Percentiles rank a stretch among this genome's conserved stretches.
Evolutionary conservation across 2,888 invertebrate species (phyloP).

Genomic region (Campaea margaritaria): DNA sequence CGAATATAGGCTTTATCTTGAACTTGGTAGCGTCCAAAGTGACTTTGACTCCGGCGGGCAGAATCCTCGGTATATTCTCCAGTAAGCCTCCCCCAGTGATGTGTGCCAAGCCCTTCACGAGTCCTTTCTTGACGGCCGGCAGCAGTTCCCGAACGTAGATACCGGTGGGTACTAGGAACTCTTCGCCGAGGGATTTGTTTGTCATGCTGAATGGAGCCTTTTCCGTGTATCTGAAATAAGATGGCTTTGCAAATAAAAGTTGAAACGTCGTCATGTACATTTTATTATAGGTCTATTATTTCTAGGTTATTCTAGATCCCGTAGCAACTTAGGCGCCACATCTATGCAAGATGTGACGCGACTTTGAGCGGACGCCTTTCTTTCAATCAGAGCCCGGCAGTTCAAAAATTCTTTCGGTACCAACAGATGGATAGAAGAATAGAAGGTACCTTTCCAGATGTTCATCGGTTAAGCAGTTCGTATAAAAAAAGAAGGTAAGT

Average conservation of each 20-base stretch:
- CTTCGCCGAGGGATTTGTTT: slow-evolving; percentile 87
- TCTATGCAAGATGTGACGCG: too few species aligned
- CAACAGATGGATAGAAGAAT: too few species aligned
- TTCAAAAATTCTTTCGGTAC: too few species aligned
- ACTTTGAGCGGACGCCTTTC: too few species aligned
- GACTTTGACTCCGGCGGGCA: slow-evolving; percentile 88
- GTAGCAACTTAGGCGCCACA: too few species aligned
- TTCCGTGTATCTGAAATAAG: slow-evolving; percentile 62
- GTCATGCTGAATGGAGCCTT: slow-evolving; percentile 72
- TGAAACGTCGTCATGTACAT: too few species aligned
- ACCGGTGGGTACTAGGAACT: slow-evolving; percentile 93
- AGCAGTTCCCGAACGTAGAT: slow-evolving; percentile 93
- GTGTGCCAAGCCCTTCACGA: slow-evolving; percentile 95
- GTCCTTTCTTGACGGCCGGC: slow-evolving; percentile 88
- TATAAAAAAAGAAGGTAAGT: background rate
- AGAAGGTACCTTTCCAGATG: too few species aligned
- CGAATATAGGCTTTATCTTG: slow-evolving; percentile 91
- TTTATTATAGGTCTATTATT: too few species aligned
- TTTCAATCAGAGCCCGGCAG: too few species aligned
- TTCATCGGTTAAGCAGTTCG: too few species aligned
- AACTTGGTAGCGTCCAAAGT: slow-evolving; percentile 89
- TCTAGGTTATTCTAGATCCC: too few species aligned
- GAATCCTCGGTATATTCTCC: slow-evolving; percentile 94
- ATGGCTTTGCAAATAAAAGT: background rate
- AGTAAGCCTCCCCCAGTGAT: slow-evolving; percentile 97